Base-by-base conservation (phyloP, 92 coral and sea anemone species). In the Epizoanthus stellaris region DNA sequence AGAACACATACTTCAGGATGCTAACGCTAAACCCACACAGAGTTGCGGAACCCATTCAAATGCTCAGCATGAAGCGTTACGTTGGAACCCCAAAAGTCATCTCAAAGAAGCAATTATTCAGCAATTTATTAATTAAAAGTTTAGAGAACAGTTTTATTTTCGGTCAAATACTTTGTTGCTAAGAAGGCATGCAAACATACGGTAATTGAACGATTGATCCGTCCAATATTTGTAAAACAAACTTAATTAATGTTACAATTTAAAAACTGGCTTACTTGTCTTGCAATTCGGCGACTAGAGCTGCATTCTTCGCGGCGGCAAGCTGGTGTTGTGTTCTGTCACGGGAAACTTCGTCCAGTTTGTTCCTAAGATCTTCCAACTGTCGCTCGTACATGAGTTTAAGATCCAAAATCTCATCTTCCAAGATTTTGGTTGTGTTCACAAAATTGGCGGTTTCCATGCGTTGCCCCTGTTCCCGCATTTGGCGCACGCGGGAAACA, bases 391-490 rank as follows among this genome's bases (percentile, higher is more conserved):
- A 96, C 92, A 96, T 96, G 45, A 89, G 82, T n/a, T 96, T 96
- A 53, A 96, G 63, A 34, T 98, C 92, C 34, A 92, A 56, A 61
- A 96, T 91, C 82, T 96, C 98, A 43, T 96, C 98, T 60, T 96
- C 98, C 42, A 96, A 86, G 62, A 96, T 91, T 82, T 96, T 96
- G 12, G 98, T 96, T 3, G 95, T 90, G 91, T 94, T 94, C 39
- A 94, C 85, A 77, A 96, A 95, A 82, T 92, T 96, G 0, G 87
- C 76, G 0, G 95, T 96, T 64, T 96, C 98, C 93, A 90, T 94
- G 19, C 98, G 96, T 66, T 93, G 95, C 47, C 95, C 92, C 73
- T 94, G 98, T 57, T 96, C 98, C 10, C 98, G 95, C 98, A 96
- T 94, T 87, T 94, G 96, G 34, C 98, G 89, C 45, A 96, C 98